Percentiles rank a stretch among this genome's conserved stretches.
Conservation (phyloP, 53 echinoderm and acorn worm genomes). For the Henricia sp. region DNA sequence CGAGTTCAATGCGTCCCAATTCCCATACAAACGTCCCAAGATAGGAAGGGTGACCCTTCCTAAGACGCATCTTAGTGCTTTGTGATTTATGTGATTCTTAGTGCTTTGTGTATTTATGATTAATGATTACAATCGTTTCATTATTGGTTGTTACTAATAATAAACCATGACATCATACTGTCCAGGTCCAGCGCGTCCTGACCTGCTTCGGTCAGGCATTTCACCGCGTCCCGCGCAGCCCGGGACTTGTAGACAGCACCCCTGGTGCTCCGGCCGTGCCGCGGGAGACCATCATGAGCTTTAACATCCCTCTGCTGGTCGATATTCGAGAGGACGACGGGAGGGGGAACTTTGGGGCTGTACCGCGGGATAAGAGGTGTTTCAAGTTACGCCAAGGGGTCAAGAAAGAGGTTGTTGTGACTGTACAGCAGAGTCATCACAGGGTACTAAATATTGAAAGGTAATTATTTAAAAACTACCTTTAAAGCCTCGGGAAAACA, state of each 20-base stretch:
- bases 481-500: too few species aligned
- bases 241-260: constrained; percentile 82
- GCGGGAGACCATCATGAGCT: constrained; percentile 81
- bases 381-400: constrained; percentile 90
- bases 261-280: constrained; percentile 59
- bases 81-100: too few species aligned
- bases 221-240: constrained; percentile 91
- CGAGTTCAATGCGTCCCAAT: too few species aligned
- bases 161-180: background rate
- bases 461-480: constrained; percentile 54
- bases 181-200: constrained; percentile 90
- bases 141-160: too few species aligned
- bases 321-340: constrained; percentile 98
- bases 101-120: too few species aligned
- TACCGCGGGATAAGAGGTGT: constrained; percentile 91
- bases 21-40: too few species aligned
- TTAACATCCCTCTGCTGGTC: constrained; percentile 84
- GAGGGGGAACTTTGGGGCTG: constrained; percentile 81
- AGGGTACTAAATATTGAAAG: constrained; percentile 89
- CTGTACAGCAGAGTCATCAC: constrained; percentile 80
- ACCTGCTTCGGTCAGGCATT: constrained; percentile 94
- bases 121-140: too few species aligned
- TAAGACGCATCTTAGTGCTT: too few species aligned
- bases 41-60: too few species aligned
- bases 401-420: constrained; percentile 91